Conservation (phyloP, 2,113 vertebrate species). For the Lamprotornis superbus region DNA sequence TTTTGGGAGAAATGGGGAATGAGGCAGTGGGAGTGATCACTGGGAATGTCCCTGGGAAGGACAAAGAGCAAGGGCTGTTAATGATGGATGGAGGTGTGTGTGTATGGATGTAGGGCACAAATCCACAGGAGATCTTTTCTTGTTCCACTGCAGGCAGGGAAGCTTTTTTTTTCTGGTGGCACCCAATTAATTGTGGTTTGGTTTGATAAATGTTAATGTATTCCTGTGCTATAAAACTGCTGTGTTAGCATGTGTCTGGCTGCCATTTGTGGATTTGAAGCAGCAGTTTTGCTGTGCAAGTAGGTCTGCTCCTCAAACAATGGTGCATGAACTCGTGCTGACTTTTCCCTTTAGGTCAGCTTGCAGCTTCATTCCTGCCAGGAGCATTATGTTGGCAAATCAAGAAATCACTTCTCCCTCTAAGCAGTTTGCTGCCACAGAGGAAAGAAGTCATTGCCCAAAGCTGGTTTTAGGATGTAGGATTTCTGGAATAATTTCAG, state of each 20-base stretch:
- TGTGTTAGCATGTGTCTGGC: constrained; percentile 22
- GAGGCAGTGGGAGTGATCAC: background rate
- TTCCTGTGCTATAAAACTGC: background rate
- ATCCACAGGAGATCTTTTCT: background rate
- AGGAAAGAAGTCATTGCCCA: background rate
- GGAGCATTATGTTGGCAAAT: background rate
- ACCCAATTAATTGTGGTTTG: constrained; percentile 17
- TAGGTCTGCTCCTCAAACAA: background rate
- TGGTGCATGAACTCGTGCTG: background rate
- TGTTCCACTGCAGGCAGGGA: background rate
- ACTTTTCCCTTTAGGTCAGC: background rate
- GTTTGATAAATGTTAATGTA: constrained; percentile 37
- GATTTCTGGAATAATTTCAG: background rate
- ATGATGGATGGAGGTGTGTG: background rate
- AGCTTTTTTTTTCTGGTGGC: background rate
- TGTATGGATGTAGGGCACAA: background rate
- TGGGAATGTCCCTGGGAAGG: background rate
- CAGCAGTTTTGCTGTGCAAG: constrained; percentile 13
- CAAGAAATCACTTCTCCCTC: background rate
- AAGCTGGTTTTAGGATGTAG: background rate
- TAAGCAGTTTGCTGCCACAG: background rate
- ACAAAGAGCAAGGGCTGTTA: background rate
- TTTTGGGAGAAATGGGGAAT: background rate
- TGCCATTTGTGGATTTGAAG: background rate
- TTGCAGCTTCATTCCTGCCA: background rate